Conservation (phyloP, 2,888 invertebrate species). For the Ochropleura plecta region DNA sequence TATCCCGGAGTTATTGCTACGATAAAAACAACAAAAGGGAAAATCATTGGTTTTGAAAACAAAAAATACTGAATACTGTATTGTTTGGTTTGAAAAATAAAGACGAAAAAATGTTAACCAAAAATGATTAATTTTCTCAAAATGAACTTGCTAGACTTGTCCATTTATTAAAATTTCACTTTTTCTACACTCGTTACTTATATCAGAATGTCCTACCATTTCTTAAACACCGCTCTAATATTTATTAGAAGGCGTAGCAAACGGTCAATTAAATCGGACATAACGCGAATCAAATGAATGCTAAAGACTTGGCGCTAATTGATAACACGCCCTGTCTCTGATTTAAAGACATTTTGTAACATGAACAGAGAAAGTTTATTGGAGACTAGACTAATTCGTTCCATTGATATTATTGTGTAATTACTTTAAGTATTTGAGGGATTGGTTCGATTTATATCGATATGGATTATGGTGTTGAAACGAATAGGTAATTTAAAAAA, state of each 20-base stretch:
- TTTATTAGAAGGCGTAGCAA: slow-evolving; percentile 60
- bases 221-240: slow-evolving; percentile 47
- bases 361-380: slow-evolving; percentile 60
- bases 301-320: slow-evolving; percentile 76
- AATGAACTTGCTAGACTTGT: not conserved
- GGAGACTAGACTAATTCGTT: slow-evolving; percentile 44
- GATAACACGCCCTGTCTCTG: slow-evolving; percentile 75
- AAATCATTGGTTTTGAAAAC: not conserved
- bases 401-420: slow-evolving; percentile 47
- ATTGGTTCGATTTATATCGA: slow-evolving; percentile 26
- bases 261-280: slow-evolving; percentile 73
- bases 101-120: not conserved
- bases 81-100: not conserved
- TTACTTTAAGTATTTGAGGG: slow-evolving; percentile 22
- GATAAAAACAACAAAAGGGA: not conserved
- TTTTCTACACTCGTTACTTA: slow-evolving; percentile 30
- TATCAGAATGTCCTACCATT: slow-evolving; percentile 36
- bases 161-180: slow-evolving; percentile 13
- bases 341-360: slow-evolving; percentile 72
- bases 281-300: slow-evolving; percentile 76
- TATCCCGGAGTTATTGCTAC: not conserved
- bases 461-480: too few relatives aligned
- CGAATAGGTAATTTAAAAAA: not conserved
- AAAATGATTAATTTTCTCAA: not conserved
- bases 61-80: not conserved